Evolutionary conservation across 2,888 invertebrate genomes (phyloP), one percentile per base, ranked within the genome.

Genomic region (Dynastes maya): DNA sequence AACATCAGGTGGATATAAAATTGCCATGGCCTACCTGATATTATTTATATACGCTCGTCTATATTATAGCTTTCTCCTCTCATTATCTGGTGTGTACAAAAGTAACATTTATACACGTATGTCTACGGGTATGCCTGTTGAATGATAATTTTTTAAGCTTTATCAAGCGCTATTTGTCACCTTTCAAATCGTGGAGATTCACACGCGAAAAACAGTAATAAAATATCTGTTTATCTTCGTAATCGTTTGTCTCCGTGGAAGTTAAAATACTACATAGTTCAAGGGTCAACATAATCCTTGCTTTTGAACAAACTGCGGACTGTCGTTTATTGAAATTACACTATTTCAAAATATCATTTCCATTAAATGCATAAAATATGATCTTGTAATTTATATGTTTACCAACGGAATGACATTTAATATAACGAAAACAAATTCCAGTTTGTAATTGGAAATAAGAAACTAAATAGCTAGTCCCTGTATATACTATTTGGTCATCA

Each of bases 1-100:
- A 63, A 76, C 70, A 76, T 70, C 76, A 79, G 77, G 76, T 79
- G 71, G 79, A 79, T 76, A 78, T 53, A 67, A 68, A 55, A 76
- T 37, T 58, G 13, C 27, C 65, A 77, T 79, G 63, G 79, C 70
- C 79, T 79, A 79, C 76, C 77, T 79, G 79, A 76, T 72, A 71
- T 68, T 68, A 49, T 68, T 68, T 68, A 68, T 29, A 45, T 22
- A 37, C 45, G 22, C 8, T 65, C 16, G 55, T 16, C 5, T 55
- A 55, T 55, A 55, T n/a, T 45, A 32, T 65, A 76, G 79, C 77
- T 79, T 79, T 79, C 79, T 79, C 79, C 70, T 71, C 63, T 58
- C 40, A 61, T 72, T 72, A 61, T 45, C 16, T 8, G 61, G 16
- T 51, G 16, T 51, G 22, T 45, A 22, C 51, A 45, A 65, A 65